Percentiles rank a stretch among this genome's conserved stretches.
Conservation (phyloP, 1,140 invertebrate genomes). For the Platyura marginata region DNA sequence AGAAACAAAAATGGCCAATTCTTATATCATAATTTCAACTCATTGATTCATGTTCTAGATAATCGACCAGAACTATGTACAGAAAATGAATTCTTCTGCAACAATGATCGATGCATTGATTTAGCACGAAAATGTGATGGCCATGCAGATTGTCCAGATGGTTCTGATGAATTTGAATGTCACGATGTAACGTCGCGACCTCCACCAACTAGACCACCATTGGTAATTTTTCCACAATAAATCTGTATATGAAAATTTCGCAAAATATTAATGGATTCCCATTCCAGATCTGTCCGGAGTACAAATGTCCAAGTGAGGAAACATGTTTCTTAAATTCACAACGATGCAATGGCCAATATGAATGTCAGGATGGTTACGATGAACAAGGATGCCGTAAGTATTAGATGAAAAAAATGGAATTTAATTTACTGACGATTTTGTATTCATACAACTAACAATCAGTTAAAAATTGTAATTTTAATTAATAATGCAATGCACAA, state of each 20-base stretch:
- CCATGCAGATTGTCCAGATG: constrained; percentile 27
- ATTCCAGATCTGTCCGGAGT: constrained; percentile 13
- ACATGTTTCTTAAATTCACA: constrained; percentile 16
- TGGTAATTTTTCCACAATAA: background rate
- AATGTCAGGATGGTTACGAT: constrained; percentile 41
- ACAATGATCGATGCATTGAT: constrained; percentile 26
- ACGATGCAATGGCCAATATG: constrained; percentile 32
- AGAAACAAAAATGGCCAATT: too few relatives aligned
- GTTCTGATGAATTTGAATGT: constrained; percentile 29
- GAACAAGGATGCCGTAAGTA: constrained; percentile 37
- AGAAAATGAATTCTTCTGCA: constrained; percentile 22
- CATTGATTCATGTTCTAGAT: too few relatives aligned
- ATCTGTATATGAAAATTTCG: background rate
- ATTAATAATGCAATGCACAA: too few relatives aligned
- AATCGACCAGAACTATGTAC: too few relatives aligned
- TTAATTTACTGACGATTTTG: too few relatives aligned
- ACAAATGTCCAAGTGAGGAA: constrained; percentile 15
- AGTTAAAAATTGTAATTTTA: too few relatives aligned
- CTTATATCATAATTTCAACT: too few relatives aligned
- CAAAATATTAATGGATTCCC: background rate
- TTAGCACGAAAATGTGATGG: constrained; percentile 25
- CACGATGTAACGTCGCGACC: background rate
- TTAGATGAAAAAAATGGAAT: too few relatives aligned
- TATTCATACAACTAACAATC: too few relatives aligned
- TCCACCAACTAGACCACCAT: constrained; percentile 4